Evolutionary conservation across 2,113 vertebrate species (phyloP), one percentile per base, ranked within the genome.

Genomic region (Sylvilagus bachmani): DNA sequence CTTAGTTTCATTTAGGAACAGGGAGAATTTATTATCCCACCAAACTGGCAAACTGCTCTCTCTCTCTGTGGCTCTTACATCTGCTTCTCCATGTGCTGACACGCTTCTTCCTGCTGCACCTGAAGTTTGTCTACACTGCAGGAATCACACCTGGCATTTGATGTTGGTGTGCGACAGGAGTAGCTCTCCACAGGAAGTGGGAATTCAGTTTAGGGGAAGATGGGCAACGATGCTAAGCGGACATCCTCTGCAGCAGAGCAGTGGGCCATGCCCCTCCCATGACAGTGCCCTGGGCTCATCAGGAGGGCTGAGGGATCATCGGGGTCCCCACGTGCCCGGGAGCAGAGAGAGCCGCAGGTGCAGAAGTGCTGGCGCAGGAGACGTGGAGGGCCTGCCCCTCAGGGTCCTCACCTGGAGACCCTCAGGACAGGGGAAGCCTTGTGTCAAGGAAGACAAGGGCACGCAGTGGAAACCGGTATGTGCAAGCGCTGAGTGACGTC

Each of bases 321-420:
- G 3, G 53, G 25, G 14, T n/a, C 33, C 11, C 44, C 13, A 17
- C 9, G 6, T 25, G 24, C 25, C 66, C 3, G 53, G 27, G 53
- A 69, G n/a, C 31, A 69, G 58, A 3, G 17, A 29, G 27, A 55
- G 21, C 21, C 19, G 31, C 64, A 58, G 31, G 27, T 10, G 9
- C 64, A 49, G 24, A 55, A n/a, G 11, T 31, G 78, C 25, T 7
- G 6, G 5, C 6, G 0, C 10, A 10, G 6, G 12, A 4, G n/a
- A n/a, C 0, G 2, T 4, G 33, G 70, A 90, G 31, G 10, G 17
- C 29, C 12, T 79, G 49, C 53, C 25, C 74, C 19, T 29, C 3
- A 5, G 66, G 69, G 51, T 33, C 7, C 77, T 13, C 51, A 77
- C 36, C 12, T 33, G 19, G n/a, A 94, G 51, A 49, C 61, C 33